These are phyloP conservation scores for Ctenicera cuprea DNA, from an alignment of 2,888 invertebrate species.

Conservation along the genomic window DNA sequence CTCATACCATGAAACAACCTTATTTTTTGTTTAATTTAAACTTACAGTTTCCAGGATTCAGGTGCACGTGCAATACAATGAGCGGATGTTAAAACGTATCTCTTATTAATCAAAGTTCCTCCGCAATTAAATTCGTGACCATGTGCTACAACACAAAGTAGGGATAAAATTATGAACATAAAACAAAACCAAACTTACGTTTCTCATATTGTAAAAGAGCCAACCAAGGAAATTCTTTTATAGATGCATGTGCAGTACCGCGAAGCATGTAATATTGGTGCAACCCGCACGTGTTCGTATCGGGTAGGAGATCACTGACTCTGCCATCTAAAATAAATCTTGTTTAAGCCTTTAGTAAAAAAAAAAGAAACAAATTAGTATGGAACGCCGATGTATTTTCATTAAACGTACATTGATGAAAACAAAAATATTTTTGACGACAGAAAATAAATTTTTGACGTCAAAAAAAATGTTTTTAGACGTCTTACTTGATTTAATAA, in stretches of 20 bases:
- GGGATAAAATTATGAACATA: background rate
- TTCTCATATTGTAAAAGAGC: slow-evolving; percentile 79
- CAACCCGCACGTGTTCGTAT: slow-evolving; percentile 74
- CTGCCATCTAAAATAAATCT: too few relatives aligned
- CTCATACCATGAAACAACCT: too few relatives aligned
- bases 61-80: slow-evolving; percentile 84
- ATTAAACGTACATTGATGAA: too few relatives aligned
- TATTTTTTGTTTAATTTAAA: too few relatives aligned
- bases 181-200: slow-evolving; percentile 72
- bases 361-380: too few relatives aligned
- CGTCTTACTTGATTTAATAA: too few relatives aligned
- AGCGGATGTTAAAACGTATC: slow-evolving; percentile 84
- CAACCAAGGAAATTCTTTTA: slow-evolving; percentile 85
- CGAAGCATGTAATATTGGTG: slow-evolving; percentile 76
- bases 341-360: too few relatives aligned
- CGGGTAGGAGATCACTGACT: slow-evolving; percentile 55
- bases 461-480: too few relatives aligned
- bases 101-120: slow-evolving; percentile 80
- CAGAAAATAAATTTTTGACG: too few relatives aligned
- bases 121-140: slow-evolving; percentile 81
- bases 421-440: too few relatives aligned
- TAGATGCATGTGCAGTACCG: slow-evolving; percentile 77
- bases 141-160: slow-evolving; percentile 70
- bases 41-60: slow-evolving; percentile 77
- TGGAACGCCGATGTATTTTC: too few relatives aligned